Percentiles rank a stretch among this genome's conserved stretches.
Evolutionary conservation across 2,888 invertebrate species (phyloP).

Genomic region (Idaea aversata): DNA sequence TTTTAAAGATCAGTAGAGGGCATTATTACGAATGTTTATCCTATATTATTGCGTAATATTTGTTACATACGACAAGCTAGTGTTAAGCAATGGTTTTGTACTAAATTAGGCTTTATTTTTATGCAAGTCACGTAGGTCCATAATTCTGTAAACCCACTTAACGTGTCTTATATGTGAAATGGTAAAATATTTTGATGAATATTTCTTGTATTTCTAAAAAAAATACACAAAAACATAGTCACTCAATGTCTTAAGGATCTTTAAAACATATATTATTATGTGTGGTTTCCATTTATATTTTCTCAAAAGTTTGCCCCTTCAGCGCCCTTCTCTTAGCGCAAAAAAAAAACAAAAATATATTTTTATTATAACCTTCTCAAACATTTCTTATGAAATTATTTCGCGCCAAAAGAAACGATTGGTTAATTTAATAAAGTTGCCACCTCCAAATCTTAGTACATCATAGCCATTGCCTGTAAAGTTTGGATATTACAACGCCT

Average conservation of each 20-base stretch:
- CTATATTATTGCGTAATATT: too few relatives aligned
- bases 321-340: too few relatives aligned
- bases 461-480: slow-evolving; percentile 34
- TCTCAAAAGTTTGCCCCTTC: too few relatives aligned
- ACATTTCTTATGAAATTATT: neutral
- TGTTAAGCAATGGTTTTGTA: neutral
- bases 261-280: too few relatives aligned
- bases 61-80: neutral
- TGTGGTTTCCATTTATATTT: too few relatives aligned
- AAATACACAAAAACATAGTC: too few relatives aligned
- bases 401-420: neutral
- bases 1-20: too few relatives aligned
- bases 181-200: neutral
- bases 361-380: neutral
- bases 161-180: neutral
- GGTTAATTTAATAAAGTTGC: neutral
- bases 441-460: slow-evolving; percentile 2
- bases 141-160: neutral
- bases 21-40: too few relatives aligned
- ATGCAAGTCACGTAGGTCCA: neutral
- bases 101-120: neutral
- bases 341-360: too few relatives aligned
- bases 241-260: too few relatives aligned
- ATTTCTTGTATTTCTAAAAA: neutral
- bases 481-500: slow-evolving; percentile 56